These are phyloP conservation scores for Megastigmus dorsalis DNA, from an alignment of 2,888 invertebrate species.

Conservation along the genomic window DNA sequence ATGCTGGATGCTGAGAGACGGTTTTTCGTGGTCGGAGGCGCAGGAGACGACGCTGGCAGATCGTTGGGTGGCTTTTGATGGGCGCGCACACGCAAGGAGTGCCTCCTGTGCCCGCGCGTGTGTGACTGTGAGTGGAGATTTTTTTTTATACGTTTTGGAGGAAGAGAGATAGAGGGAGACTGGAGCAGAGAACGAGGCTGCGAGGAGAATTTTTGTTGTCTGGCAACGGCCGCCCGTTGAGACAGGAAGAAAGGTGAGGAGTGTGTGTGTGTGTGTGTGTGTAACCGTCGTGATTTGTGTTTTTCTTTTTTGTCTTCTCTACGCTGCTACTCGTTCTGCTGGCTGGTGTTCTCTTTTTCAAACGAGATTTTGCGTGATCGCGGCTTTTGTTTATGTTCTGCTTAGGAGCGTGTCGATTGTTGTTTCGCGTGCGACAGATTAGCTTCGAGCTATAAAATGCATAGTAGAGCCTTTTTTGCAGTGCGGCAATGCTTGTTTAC, in stretches of 20 bases:
- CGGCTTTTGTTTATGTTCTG: no score
- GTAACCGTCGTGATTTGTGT: neutral
- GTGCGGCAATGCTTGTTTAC: no score
- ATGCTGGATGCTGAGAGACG: no score
- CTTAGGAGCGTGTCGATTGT: no score
- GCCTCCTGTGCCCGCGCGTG: no score
- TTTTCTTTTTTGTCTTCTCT: neutral
- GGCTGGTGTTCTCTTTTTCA: no score
- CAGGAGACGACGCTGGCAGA: neutral
- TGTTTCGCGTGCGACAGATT: no score
- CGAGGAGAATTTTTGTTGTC: neutral
- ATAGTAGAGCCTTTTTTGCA: no score
- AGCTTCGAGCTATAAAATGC: no score
- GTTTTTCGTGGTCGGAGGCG: neutral
- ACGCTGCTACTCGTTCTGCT: neutral
- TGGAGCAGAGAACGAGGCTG: neutral
- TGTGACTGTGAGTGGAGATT: no score
- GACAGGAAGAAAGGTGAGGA: constrained; percentile 14
- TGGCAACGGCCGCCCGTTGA: neutral
- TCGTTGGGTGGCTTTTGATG: neutral
- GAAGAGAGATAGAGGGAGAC: neutral
- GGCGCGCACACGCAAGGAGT: neutral
- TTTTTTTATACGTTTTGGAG: neutral
- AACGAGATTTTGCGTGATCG: no score
- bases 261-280: no score